A percentile compares a stretch with the other conserved stretches of the same genome.
phyloP scores from a whole-genome alignment of 2,797 vertebrate genomes.

The Paedocypris micromegethes region DNA sequence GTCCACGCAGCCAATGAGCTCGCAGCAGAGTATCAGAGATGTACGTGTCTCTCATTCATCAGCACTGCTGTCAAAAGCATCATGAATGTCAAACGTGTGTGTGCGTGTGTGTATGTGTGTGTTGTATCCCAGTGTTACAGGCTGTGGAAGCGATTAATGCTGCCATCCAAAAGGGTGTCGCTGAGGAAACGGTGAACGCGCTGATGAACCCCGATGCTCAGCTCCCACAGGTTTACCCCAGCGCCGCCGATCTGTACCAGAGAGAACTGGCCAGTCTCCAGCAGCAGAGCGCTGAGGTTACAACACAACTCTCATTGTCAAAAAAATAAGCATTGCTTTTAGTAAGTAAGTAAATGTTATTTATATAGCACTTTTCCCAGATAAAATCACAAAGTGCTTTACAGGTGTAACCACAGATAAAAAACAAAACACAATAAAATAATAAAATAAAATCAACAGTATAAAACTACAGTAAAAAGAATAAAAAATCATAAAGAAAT shows the following conservation, averaged over 20 bases:
- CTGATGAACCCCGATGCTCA: conserved; percentile 90
- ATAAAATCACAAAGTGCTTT: too few species aligned
- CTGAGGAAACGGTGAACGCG: conserved; percentile 83
- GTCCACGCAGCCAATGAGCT: conserved; percentile 79
- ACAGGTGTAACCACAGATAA: too few species aligned
- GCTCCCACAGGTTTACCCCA: conserved; percentile 84
- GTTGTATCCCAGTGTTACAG: conserved; percentile 67
- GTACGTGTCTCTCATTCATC: conserved; percentile 57
- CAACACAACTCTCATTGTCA: background rate
- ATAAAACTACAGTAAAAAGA: too few species aligned
- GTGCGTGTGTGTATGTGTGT: conserved; percentile 4
- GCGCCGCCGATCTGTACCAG: conserved; percentile 91
- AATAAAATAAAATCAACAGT: too few species aligned
- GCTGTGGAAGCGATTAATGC: conserved; percentile 84
- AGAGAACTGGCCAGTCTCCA: conserved; percentile 85
- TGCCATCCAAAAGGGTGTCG: conserved; percentile 75
- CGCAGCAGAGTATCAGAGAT: conserved; percentile 76
- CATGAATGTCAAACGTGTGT: background rate
- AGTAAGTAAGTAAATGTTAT: too few species aligned
- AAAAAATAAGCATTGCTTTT: too few species aligned
- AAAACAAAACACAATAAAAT: too few species aligned
- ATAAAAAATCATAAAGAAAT: background rate
- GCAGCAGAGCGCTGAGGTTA: conserved; percentile 85
- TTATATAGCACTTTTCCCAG: too few species aligned
- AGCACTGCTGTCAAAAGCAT: background rate